Evolutionary conservation across 2,797 vertebrate genomes (phyloP).

Genomic region (Trichosurus vulpecula): DNA sequence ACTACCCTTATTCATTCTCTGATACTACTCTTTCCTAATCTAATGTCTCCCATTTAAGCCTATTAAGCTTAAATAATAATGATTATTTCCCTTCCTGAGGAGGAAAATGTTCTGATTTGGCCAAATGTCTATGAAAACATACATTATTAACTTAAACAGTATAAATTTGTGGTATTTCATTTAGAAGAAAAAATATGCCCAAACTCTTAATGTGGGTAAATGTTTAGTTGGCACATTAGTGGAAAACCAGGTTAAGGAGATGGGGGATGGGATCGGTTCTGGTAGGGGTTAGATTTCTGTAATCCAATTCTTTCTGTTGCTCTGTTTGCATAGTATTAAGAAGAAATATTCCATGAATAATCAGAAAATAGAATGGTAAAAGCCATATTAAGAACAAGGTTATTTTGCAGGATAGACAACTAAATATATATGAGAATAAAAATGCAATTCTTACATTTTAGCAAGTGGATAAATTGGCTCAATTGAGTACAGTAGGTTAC

Average conservation of each 20-base stretch:
- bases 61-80: conserved; percentile 2
- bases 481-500: background rate
- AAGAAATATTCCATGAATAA: conserved; percentile 70
- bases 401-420: conserved; percentile 59
- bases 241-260: background rate
- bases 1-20: background rate
- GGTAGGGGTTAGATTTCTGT: background rate
- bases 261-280: background rate
- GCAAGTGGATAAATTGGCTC: conserved; percentile 37
- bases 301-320: background rate
- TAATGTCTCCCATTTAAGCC: background rate
- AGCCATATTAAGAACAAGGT: conserved; percentile 56
- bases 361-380: conserved; percentile 59
- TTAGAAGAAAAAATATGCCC: background rate
- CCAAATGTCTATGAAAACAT: background rate
- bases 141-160: background rate
- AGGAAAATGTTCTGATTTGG: background rate
- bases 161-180: background rate
- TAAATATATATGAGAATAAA: conserved; percentile 65
- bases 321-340: conserved; percentile 49
- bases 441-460: conserved; percentile 58
- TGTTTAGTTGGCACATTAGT: background rate
- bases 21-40: background rate
- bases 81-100: background rate
- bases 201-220: background rate